Evolutionary conservation across 2,797 vertebrate species (phyloP).

Genomic region (Chrosomus eos): DNA sequence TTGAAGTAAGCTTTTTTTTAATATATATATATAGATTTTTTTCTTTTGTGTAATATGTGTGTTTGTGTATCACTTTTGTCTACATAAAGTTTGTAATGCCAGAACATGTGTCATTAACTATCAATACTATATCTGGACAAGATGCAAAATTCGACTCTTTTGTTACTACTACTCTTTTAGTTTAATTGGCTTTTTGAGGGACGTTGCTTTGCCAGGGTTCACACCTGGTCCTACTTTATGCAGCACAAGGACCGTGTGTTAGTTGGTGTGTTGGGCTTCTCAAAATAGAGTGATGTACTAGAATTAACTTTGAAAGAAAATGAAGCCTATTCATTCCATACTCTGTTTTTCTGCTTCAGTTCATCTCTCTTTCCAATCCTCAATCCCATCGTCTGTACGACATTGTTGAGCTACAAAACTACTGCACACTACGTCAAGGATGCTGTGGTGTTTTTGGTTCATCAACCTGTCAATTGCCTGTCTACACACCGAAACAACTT

Average conservation of each 20-base stretch:
- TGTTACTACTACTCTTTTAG: background rate
- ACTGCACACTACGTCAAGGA: background rate
- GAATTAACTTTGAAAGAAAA: constrained; percentile 41
- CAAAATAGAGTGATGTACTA: constrained; percentile 21
- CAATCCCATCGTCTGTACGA: background rate
- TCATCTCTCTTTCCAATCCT: background rate
- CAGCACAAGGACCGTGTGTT: background rate
- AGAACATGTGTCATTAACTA: background rate
- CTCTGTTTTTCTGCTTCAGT: background rate
- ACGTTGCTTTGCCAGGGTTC: background rate
- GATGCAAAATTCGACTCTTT: background rate
- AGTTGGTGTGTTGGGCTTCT: constrained; percentile 22
- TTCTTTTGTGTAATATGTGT: background rate
- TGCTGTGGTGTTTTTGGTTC: constrained; percentile 25
- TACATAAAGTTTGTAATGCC: background rate
- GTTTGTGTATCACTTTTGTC: background rate
- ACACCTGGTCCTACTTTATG: constrained; percentile 28
- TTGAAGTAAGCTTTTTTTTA: background rate
- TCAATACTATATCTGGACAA: constrained; percentile 4
- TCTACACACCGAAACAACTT: background rate
- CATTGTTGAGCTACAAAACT: background rate
- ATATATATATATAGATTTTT: too few species aligned
- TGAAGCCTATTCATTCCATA: constrained; percentile 19
- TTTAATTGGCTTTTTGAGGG: background rate
- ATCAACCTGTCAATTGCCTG: background rate